These are phyloP conservation scores for Strix occidentalis DNA, from an alignment of 2,797 vertebrate genomes.

Conservation along the genomic window DNA sequence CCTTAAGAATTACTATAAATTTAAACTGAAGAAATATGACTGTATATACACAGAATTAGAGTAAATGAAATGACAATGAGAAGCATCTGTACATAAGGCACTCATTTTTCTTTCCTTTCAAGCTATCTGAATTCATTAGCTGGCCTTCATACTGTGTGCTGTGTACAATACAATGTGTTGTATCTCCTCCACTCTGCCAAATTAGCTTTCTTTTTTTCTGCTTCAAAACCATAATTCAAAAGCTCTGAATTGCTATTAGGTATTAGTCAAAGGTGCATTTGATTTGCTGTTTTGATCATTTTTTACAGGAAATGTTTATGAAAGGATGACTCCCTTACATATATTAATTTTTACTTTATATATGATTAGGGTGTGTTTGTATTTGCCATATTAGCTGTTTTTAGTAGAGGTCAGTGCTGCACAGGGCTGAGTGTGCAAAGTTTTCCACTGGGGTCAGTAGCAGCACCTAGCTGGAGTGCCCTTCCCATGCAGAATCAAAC, in stretches of 20 bases:
- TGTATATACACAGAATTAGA: background rate
- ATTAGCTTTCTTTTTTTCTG: constrained; percentile 45
- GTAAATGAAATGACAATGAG: background rate
- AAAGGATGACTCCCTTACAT: background rate
- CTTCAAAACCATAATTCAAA: constrained; percentile 41
- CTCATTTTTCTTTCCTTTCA: constrained; percentile 61
- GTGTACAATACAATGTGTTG: constrained; percentile 25
- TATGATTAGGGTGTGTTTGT: background rate
- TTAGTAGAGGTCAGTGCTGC: background rate
- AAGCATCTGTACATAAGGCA: constrained; percentile 29
- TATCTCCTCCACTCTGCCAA: background rate
- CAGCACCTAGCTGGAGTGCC: background rate
- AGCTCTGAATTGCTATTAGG: background rate
- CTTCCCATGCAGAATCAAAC: background rate
- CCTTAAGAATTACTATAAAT: background rate
- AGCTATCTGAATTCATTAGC: constrained; percentile 51
- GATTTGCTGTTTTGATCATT: background rate
- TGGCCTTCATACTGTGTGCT: constrained; percentile 44
- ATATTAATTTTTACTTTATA: background rate
- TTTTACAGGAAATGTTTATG: background rate
- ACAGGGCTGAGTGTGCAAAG: background rate
- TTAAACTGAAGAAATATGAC: background rate
- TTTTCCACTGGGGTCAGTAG: background rate
- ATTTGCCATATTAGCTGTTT: background rate
- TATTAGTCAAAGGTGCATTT: background rate